Evolutionary conservation across 1,140 invertebrate genomes (phyloP), one percentile per base, ranked within the genome.

Genomic region (Neodiprion fabricii): DNA sequence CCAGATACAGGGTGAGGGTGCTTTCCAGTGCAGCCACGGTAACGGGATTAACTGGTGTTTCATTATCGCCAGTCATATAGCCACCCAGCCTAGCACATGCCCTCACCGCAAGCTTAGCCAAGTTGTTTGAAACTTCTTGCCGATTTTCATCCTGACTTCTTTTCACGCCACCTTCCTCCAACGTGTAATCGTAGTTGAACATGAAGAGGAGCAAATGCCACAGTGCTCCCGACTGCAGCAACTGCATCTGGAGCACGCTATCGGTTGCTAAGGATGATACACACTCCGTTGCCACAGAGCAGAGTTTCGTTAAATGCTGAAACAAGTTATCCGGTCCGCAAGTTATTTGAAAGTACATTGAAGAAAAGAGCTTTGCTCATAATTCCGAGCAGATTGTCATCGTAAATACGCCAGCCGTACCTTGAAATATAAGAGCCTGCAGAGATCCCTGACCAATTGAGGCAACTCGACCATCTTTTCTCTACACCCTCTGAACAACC

Each of bases 151-250:
- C 93, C 83, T 95, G 93, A 78, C 91, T 93, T 74, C 94, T 90
- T 84, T 97, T 94, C 14, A 99, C 95, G 0, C 98, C 98, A 73
- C 97, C 96, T 89, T 99, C 98, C 74, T 99, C 96, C 74, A 99
- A 89, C 0, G 99, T 99, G 85, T 96, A 99, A 89, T 99, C 99
- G 85, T 99, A 99, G 67, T 94, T 94, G 86, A 99, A 98, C 82
- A 97, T 93, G 80, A 96, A 96, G 0, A 95, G 91, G 70, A 99
- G 85, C 47, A 99, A 86, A 83, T 98, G 96, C 95, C 97, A 99
- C 0, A 99, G 83, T 0, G 96, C 95, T 10, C 98, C 98, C 8
- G 96, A 93, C 83, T 98, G 93, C n/a, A 98, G 92, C 28, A 99
- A 87, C 84, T 95, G 93, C 82, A 95, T 94, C 87, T 99, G 98